Percentiles rank a stretch among this genome's conserved stretches.
Conservation (phyloP, 2,888 invertebrate species). For the Zele albiditarsus region DNA sequence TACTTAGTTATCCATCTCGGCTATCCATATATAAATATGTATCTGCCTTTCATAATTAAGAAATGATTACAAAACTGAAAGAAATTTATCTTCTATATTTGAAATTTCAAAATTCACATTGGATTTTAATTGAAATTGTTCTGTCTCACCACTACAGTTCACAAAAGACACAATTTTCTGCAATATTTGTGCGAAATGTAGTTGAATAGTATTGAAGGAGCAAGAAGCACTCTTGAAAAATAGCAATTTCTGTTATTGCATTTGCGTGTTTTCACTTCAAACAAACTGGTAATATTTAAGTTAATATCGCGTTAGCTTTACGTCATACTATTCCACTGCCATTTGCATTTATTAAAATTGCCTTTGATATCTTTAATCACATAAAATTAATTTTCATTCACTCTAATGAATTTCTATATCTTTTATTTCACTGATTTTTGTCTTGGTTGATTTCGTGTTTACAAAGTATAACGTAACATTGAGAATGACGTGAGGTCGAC, state of each 20-base stretch:
- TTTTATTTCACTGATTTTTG: constrained; percentile 6
- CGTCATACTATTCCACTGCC: not conserved
- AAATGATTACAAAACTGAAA: not conserved
- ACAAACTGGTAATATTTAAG: not conserved
- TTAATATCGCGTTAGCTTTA: not conserved
- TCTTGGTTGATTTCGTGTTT: not conserved
- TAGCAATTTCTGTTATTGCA: constrained; percentile 36
- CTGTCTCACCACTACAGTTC: not conserved
- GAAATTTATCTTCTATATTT: not conserved
- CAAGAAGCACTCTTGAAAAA: constrained; percentile 8
- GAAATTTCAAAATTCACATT: not conserved
- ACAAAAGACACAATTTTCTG: not conserved
- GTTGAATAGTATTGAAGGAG: not conserved
- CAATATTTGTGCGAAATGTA: not conserved
- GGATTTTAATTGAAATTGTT: not conserved
- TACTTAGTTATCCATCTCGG: not conserved
- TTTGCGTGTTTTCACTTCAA: not conserved
- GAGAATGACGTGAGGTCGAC: constrained; percentile 29
- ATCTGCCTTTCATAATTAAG: not conserved
- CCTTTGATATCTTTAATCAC: not conserved
- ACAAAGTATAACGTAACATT: constrained; percentile 1
- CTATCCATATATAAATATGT: not conserved
- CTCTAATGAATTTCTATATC: not conserved
- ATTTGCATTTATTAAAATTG: no score
- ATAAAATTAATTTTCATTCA: not conserved